Evolutionary conservation across 2,797 vertebrate species (phyloP).

Genomic region (Triplophysa yarkandensis): DNA sequence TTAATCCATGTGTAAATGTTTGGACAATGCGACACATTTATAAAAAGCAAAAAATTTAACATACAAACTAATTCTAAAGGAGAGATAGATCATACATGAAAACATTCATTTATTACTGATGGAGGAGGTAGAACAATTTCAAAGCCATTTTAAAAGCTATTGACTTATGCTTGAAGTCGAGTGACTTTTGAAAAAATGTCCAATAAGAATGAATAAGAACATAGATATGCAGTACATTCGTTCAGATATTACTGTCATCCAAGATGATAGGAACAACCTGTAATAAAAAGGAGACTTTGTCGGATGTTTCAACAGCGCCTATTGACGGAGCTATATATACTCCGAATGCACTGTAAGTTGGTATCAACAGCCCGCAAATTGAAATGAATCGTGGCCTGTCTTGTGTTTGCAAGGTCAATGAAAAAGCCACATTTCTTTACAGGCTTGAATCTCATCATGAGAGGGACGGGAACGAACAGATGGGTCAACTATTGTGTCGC

Average conservation of each 20-base stretch:
- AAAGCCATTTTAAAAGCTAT: not conserved
- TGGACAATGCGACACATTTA: not conserved
- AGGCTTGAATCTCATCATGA: conserved; percentile 10
- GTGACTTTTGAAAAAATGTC: not conserved
- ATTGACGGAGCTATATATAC: not conserved
- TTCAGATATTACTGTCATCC: too few species aligned
- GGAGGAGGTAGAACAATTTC: not conserved
- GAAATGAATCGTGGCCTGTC: not conserved
- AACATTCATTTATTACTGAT: not conserved
- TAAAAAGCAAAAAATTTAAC: not conserved
- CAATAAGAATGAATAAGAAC: not conserved
- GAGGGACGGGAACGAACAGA: conserved; percentile 16
- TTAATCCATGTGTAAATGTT: not conserved
- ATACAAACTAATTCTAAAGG: not conserved
- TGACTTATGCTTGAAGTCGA: not conserved
- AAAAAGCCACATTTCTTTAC: not conserved
- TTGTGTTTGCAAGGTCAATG: conserved; percentile 10
- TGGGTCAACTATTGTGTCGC: conserved; percentile 30
- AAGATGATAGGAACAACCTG: not conserved
- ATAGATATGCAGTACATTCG: too few species aligned
- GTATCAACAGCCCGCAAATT: not conserved
- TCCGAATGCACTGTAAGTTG: not conserved
- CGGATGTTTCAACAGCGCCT: not conserved
- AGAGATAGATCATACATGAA: not conserved
- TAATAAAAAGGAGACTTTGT: not conserved